Evolutionary conservation across 2,888 invertebrate species (phyloP).

Genomic region (Barypeithes pellucidus): DNA sequence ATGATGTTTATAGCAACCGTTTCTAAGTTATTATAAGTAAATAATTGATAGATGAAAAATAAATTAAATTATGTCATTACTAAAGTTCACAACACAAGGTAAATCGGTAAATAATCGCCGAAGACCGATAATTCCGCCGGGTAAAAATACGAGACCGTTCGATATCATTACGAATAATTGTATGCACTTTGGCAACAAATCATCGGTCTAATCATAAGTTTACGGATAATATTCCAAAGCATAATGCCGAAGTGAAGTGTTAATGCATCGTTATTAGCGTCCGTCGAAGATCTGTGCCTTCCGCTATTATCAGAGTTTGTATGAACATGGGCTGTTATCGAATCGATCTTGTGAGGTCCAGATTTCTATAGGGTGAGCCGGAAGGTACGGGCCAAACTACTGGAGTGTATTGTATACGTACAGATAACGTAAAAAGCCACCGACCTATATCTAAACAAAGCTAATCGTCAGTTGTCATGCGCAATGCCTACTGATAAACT

Average conservation of each 20-base stretch:
- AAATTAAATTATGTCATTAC: conserved; percentile 26
- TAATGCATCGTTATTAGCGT: conserved; percentile 62
- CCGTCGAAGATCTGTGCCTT: conserved; percentile 48
- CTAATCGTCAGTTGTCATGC: no score
- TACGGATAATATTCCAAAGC: conserved; percentile 57
- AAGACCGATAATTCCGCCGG: conserved; percentile 29
- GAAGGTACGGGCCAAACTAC: no score
- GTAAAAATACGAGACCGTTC: conserved; percentile 47
- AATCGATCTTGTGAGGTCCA: conserved; percentile 45
- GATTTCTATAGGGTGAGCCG: no score
- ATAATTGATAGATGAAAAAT: no score
- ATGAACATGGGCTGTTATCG: conserved; percentile 35
- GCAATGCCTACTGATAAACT: no score
- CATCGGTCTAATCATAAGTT: conserved; percentile 55
- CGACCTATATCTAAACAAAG: no score
- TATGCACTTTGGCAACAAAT: conserved; percentile 54
- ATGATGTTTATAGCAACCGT: no score
- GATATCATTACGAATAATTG: conserved; percentile 59
- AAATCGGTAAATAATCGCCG: conserved; percentile 38
- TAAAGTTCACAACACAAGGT: background rate
- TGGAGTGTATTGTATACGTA: no score
- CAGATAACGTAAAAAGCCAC: no score
- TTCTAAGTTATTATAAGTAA: no score
- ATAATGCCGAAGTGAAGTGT: conserved; percentile 61
- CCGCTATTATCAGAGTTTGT: conserved; percentile 39